Percentiles rank a stretch among this genome's conserved stretches.
Conservation (phyloP, 2,113 vertebrate genomes). For the Ivindomyrus marchei region DNA sequence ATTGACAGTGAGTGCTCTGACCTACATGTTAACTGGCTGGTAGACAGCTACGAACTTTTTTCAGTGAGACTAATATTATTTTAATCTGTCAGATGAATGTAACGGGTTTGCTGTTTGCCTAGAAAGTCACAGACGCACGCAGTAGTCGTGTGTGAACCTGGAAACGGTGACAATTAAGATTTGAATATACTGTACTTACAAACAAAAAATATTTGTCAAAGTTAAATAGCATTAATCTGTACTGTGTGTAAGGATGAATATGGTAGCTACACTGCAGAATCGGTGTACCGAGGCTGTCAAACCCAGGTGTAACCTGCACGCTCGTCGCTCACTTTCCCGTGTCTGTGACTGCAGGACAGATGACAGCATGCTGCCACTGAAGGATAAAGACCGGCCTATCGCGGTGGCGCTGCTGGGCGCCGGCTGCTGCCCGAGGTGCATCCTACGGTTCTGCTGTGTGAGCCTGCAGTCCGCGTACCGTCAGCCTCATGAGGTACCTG, state of each 20-base stretch:
- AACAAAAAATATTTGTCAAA: neutral
- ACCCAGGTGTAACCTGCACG: neutral
- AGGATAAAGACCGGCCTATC: conserved; percentile 72
- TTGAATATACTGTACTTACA: neutral
- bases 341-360: neutral
- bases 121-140: neutral
- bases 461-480: conserved; percentile 68
- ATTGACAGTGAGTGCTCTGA: neutral
- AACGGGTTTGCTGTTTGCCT: neutral
- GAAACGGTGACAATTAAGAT: neutral
- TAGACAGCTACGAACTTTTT: neutral
- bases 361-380: conserved; percentile 65
- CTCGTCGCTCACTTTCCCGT: neutral
- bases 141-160: neutral
- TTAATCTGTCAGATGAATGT: neutral
- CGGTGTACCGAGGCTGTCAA: neutral
- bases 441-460: conserved; percentile 83
- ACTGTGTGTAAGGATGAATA: neutral
- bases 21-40: neutral
- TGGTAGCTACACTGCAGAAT: neutral
- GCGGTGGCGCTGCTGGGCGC: conserved; percentile 65
- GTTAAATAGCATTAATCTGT: neutral
- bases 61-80: neutral
- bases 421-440: conserved; percentile 82
- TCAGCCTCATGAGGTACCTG: conserved; percentile 62